Percentiles rank a stretch among this genome's conserved stretches.
These are phyloP conservation scores for Eupithecia subfuscata DNA, from an alignment of 2,888 invertebrate genomes.

Conservation along the genomic window DNA sequence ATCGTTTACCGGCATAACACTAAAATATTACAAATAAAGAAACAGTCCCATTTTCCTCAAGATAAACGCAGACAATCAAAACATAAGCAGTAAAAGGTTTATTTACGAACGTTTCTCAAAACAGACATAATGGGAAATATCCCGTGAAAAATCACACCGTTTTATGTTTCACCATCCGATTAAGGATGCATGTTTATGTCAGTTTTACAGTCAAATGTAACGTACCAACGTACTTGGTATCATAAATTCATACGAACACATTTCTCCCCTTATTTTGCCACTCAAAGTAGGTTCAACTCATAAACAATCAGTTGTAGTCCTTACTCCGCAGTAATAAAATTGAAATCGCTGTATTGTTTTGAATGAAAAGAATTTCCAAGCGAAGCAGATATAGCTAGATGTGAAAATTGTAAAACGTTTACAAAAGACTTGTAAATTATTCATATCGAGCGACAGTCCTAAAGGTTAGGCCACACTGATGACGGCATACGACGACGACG, in stretches of 20 bases:
- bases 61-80: background rate
- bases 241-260: conserved; percentile 37
- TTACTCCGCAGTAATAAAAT: conserved; percentile 33
- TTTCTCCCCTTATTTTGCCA: background rate
- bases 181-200: conserved; percentile 34
- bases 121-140: conserved; percentile 17
- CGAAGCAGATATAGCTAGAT: conserved; percentile 48
- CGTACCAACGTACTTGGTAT: conserved; percentile 26
- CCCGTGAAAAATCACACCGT: conserved; percentile 22
- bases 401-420: conserved; percentile 53
- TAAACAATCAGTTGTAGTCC: conserved; percentile 37
- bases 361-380: conserved; percentile 44
- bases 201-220: conserved; percentile 23
- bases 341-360: conserved; percentile 29
- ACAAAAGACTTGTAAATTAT: conserved; percentile 64
- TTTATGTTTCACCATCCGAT: conserved; percentile 29
- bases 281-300: background rate
- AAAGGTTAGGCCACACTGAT: conserved; percentile 12
- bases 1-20: too few species aligned
- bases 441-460: conserved; percentile 53
- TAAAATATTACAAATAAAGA: conserved; percentile 1
- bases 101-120: conserved; percentile 17
- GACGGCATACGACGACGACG: background rate
- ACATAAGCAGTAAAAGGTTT: conserved; percentile 11
- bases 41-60: background rate